These are phyloP conservation scores for Hemibagrus wyckioides DNA, from an alignment of 2,113 vertebrate genomes.

Conservation along the genomic window DNA sequence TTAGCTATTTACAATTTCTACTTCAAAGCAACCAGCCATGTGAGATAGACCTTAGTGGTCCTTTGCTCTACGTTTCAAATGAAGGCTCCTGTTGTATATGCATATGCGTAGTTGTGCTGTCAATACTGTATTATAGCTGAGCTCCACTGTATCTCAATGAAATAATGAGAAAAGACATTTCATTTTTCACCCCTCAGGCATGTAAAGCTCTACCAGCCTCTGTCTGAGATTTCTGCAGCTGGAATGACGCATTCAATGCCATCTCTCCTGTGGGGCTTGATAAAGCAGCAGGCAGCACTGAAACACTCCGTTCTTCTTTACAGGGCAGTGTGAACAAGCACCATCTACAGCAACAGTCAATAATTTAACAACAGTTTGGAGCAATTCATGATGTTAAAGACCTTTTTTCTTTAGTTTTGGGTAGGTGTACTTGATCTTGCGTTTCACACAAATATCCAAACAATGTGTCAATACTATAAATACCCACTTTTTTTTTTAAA, in stretches of 20 bases:
- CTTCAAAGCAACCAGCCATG: not conserved
- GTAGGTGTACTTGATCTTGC: constrained; percentile 50
- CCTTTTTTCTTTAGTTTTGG: constrained; percentile 46
- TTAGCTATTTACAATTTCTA: not conserved
- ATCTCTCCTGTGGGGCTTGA: constrained; percentile 71
- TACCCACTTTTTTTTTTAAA: too few relatives aligned
- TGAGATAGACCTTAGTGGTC: not conserved
- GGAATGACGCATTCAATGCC: constrained; percentile 60
- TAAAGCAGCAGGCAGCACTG: constrained; percentile 69
- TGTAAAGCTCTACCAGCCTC: constrained; percentile 66
- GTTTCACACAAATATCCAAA: constrained; percentile 24
- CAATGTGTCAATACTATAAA: too few relatives aligned
- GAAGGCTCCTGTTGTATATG: not conserved
- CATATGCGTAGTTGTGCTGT: not conserved
- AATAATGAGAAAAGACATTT: not conserved
- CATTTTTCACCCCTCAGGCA: constrained; percentile 65
- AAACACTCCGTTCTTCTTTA: constrained; percentile 79
- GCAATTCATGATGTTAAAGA: not conserved
- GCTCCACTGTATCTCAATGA: not conserved
- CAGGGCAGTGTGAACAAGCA: constrained; percentile 69
- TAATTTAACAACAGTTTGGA: not conserved
- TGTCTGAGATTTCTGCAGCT: constrained; percentile 55
- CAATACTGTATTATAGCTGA: not conserved
- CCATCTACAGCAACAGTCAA: not conserved
- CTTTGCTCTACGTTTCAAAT: not conserved